Percentiles rank a stretch among this genome's conserved stretches.
phyloP scores from a whole-genome alignment of 2,797 vertebrate species.

The Myotis pilosus region DNA sequence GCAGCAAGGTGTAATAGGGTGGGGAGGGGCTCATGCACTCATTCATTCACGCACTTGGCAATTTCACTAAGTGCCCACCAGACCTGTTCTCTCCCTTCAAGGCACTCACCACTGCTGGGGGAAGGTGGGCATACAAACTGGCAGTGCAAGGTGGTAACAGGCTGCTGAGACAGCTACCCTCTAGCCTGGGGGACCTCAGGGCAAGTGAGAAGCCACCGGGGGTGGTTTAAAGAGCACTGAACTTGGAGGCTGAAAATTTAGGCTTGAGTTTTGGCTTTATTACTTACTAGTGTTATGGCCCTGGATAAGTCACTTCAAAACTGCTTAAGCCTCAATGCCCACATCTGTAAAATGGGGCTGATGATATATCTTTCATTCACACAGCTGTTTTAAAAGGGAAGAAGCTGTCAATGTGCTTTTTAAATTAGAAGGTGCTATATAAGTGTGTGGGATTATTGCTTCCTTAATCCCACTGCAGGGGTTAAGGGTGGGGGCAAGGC shows the following conservation, averaged over 20 bases:
- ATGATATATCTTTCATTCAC: background rate
- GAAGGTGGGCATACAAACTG: background rate
- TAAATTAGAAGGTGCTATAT: background rate
- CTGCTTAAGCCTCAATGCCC: background rate
- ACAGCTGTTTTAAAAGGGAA: background rate
- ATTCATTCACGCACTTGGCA: background rate
- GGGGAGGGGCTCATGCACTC: background rate
- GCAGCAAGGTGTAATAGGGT: background rate
- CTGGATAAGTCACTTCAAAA: background rate
- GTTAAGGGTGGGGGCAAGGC: background rate
- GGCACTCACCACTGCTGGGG: background rate
- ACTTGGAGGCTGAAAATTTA: background rate
- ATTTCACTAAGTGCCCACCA: background rate
- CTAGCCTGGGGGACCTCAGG: background rate
- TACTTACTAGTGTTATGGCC: background rate
- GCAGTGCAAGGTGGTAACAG: background rate
- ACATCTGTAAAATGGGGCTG: slow-evolving; percentile 14
- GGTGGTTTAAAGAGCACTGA: background rate
- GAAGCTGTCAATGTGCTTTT: background rate
- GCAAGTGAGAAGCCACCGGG: background rate
- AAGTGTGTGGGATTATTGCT: background rate
- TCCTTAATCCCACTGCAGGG: background rate
- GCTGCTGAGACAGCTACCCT: background rate
- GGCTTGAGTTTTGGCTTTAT: background rate
- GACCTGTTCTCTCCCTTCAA: background rate